Base-by-base conservation (phyloP, 2,888 invertebrate genomes). In the Clistopyga incitator region DNA sequence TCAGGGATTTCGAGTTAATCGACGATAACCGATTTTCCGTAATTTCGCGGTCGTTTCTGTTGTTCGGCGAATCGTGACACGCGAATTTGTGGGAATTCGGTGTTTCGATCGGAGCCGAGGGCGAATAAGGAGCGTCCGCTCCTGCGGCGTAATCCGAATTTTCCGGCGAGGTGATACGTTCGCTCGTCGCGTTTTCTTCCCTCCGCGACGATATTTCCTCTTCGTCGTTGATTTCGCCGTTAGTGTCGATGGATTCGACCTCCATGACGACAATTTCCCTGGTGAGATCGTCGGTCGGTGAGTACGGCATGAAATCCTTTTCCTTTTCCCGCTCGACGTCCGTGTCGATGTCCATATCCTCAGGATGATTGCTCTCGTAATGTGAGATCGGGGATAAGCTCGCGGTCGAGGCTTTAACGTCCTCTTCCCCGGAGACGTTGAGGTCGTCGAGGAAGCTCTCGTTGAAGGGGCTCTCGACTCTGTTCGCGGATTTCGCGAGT, bases 301-400 rank as follows among this genome's bases (percentile, higher is more conserved):
- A 93, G 71, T 93, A 93, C 0, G 93, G 92, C 88, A 54, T 54
- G 10, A 71, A 82, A 29, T 75, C 77, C 47, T 75, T 75, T 18
- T 90, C 90, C 75, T 90, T 91, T 29, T 91, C 91, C 0, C 88
- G 81, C 65, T 93, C 93, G 6, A 92, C 86, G 52, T 93, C 93
- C 0, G 92, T 92, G 38, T 93, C 93, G 15, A 93, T 74, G 15
- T 93, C 92, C 93, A 93, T 93, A 34, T 93, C 93, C 42, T 93
- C 92, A 0, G 85, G 84, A 42, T 87, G 87, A 72, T 81, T 86
- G 25, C 75, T 85, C 38, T 61, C 76, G 45, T 67, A 54, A 42
- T 81, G 25, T 11, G 11, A n/a, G 25, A 45, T n/a, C 23, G 75
- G 75, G 18, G 85, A 82, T 23, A n/a, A 59, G 3, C 15, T 47